Conservation (phyloP, 1,140 invertebrate genomes). For the Schlechtendalia chinensis region DNA sequence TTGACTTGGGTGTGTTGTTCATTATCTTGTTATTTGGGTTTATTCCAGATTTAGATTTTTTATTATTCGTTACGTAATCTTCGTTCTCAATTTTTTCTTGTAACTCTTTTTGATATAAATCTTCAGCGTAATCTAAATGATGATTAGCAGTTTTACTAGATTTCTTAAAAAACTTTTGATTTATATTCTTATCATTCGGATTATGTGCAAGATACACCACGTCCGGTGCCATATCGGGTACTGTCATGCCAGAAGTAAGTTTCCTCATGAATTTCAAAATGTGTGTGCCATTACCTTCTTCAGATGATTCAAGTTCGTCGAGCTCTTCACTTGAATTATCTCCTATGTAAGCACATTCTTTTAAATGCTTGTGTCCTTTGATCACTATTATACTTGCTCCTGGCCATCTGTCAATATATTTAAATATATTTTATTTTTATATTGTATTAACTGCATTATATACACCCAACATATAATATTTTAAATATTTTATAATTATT, state of each 20-base stretch:
- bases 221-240: conserved; percentile 39
- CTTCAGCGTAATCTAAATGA: conserved; percentile 51
- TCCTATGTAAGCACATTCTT: conserved; percentile 77
- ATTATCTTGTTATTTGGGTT: conserved; percentile 56
- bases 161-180: neutral
- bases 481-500: neutral
- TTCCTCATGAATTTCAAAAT: conserved; percentile 48
- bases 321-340: conserved; percentile 69
- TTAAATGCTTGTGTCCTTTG: conserved; percentile 71
- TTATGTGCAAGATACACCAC: neutral
- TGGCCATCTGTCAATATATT: conserved; percentile 63
- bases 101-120: conserved; percentile 49
- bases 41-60: neutral
- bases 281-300: conserved; percentile 48
- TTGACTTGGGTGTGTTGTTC: conserved; percentile 45
- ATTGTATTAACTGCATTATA: neutral
- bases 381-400: conserved; percentile 74
- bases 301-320: conserved; percentile 45
- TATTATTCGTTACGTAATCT: conserved; percentile 19
- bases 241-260: conserved; percentile 45
- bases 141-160: conserved; percentile 46
- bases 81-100: conserved; percentile 40
- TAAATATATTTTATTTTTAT: neutral
- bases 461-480: neutral
- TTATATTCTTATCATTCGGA: neutral